Conservation (phyloP, 2,888 invertebrate species). For the Epinotia brunnichana region DNA sequence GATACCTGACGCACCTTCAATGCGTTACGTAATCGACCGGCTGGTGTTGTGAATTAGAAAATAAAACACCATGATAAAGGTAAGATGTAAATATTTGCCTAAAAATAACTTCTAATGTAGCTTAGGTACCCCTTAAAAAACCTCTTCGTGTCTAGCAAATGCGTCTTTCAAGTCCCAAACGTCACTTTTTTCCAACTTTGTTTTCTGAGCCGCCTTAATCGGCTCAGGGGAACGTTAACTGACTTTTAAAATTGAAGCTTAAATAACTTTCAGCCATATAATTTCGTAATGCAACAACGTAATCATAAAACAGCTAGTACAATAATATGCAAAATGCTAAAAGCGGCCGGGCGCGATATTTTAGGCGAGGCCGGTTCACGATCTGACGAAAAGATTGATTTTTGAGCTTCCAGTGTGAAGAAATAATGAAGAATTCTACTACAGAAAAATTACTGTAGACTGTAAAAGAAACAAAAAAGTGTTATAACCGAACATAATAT, state of each 20-base stretch:
- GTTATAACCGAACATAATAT: no score
- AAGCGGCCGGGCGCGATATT: neutral
- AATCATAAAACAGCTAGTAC: neutral
- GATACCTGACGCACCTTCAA: no score
- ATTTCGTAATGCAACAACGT: constrained; percentile 33
- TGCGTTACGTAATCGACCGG: no score
- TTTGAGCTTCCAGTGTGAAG: no score
- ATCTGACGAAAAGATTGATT: no score
- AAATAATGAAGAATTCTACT: no score
- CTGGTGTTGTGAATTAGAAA: no score
- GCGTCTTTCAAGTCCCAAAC: constrained; percentile 25
- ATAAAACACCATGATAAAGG: no score
- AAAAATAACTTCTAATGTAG: neutral
- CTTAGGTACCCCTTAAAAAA: neutral
- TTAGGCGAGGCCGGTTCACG: no score
- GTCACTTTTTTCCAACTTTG: constrained; percentile 36
- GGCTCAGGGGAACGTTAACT: constrained; percentile 34
- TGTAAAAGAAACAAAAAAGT: no score
- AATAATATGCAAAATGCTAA: neutral
- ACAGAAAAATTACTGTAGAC: no score
- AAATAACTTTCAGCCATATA: constrained; percentile 43
- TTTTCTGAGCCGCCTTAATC: constrained; percentile 29
- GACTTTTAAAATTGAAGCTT: constrained; percentile 43
- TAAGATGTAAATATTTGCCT: no score
- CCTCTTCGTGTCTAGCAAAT: constrained; percentile 8